Conservation (phyloP, 2,888 invertebrate genomes). For the Coleophora deauratella region DNA sequence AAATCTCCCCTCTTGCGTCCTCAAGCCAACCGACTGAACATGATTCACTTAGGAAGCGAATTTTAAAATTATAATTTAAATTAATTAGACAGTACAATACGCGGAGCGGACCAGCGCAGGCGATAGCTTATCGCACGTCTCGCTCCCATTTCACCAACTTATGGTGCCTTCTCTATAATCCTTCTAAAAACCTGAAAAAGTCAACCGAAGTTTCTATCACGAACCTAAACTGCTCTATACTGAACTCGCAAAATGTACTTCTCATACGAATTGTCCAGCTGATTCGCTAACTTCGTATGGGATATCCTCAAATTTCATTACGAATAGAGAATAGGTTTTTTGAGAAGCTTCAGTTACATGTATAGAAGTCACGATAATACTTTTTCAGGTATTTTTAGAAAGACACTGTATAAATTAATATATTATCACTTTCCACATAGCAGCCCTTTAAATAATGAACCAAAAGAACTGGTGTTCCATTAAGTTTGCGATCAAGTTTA, state of each 20-base stretch:
- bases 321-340: too few species aligned
- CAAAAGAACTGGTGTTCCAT: constrained; percentile 37
- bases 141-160: constrained; percentile 23
- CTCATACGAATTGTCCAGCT: too few species aligned
- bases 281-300: too few species aligned
- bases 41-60: constrained; percentile 67
- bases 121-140: background rate
- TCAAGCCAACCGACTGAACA: constrained; percentile 56
- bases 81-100: constrained; percentile 27
- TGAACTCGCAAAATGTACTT: too few species aligned
- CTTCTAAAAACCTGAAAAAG: constrained; percentile 8
- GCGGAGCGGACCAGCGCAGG: constrained; percentile 6
- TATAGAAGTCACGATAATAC: too few species aligned
- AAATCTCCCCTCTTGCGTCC: constrained; percentile 51
- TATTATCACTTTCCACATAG: constrained; percentile 37
- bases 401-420: too few species aligned
- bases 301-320: too few species aligned
- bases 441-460: constrained; percentile 35
- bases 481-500: constrained; percentile 33
- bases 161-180: constrained; percentile 49
- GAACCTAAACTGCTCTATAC: too few species aligned
- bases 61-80: constrained; percentile 57
- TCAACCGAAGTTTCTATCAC: too few species aligned
- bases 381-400: too few species aligned
- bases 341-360: too few species aligned